A percentile compares a stretch with the other conserved stretches of the same genome.
phyloP scores from a whole-genome alignment of 2,888 invertebrate species.

The Aphrophora alni region DNA sequence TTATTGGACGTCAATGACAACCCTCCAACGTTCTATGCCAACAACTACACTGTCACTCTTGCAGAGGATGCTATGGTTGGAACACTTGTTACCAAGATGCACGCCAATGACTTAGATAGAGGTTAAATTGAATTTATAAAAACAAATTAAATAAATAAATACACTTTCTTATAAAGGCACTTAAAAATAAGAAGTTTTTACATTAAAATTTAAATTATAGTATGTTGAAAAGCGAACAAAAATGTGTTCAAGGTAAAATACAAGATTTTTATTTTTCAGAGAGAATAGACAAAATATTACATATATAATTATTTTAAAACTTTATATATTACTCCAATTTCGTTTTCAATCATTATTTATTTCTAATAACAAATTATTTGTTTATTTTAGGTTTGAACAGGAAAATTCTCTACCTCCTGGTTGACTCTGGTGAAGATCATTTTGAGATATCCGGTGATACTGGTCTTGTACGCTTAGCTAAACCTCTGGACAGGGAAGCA shows the following conservation, averaged over 20 bases:
- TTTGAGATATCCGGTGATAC: constrained; percentile 84
- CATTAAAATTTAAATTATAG: constrained; percentile 41
- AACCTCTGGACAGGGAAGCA: constrained; percentile 86
- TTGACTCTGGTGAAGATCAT: constrained; percentile 63
- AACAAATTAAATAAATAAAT: too few species aligned
- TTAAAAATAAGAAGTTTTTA: too few species aligned
- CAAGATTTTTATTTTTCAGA: too few species aligned
- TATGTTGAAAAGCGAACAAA: too few species aligned
- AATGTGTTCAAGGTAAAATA: too few species aligned
- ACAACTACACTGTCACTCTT: constrained; percentile 77
- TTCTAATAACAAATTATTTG: background rate
- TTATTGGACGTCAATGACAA: constrained; percentile 89
- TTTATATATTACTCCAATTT: too few species aligned
- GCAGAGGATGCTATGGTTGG: constrained; percentile 90
- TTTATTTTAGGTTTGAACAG: constrained; percentile 71
- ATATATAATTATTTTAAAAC: too few species aligned
- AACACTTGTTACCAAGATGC: constrained; percentile 85
- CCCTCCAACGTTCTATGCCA: constrained; percentile 76
- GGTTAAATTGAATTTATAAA: constrained; percentile 59
- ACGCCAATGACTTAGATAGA: constrained; percentile 83
- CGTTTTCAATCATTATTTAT: too few species aligned
- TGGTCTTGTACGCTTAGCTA: constrained; percentile 84
- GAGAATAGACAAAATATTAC: too few species aligned
- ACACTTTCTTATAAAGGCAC: too few species aligned
- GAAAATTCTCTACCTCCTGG: constrained; percentile 81